These are phyloP conservation scores for Drosophila jambulina DNA, from an alignment of 1,140 invertebrate genomes.

Conservation along the genomic window DNA sequence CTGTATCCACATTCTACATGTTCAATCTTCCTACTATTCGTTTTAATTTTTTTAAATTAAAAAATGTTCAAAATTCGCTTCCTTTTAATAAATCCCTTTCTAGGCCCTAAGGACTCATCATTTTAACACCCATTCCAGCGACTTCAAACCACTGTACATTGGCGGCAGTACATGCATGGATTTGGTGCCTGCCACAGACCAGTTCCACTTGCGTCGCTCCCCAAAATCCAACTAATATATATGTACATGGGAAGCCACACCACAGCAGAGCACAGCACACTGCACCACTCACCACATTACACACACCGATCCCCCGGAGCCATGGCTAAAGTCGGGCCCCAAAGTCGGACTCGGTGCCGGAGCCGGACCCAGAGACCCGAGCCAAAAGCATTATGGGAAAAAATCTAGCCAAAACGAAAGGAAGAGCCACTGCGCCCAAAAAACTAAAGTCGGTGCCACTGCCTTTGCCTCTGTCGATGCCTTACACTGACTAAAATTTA, in stretches of 20 bases:
- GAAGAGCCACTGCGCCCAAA: constrained; percentile 82
- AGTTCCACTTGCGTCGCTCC: constrained; percentile 83
- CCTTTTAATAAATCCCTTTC: neutral
- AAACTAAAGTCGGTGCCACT: constrained; percentile 43
- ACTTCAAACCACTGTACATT: constrained; percentile 2
- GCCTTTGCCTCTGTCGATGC: constrained; percentile 7
- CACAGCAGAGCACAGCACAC: constrained; percentile 45
- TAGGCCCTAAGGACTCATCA: neutral
- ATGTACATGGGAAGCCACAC: constrained; percentile 63
- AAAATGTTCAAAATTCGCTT: neutral
- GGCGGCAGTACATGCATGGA: constrained; percentile 42
- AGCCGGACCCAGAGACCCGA: constrained; percentile 38
- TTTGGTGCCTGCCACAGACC: constrained; percentile 69
- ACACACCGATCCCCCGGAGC: constrained; percentile 21
- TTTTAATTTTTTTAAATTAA: neutral
- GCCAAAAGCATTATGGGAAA: constrained; percentile 75
- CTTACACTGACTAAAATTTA: neutral
- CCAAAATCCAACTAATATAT: constrained; percentile 80
- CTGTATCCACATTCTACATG: too few relatives aligned
- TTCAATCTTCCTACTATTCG: too few relatives aligned
- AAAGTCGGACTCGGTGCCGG: constrained; percentile 16
- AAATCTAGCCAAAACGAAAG: constrained; percentile 81
- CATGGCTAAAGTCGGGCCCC: constrained; percentile 8
- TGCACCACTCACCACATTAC: constrained; percentile 14
- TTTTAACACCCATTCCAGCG: neutral